Percentiles rank a stretch among this genome's conserved stretches.
Evolutionary conservation across 2,888 invertebrate genomes (phyloP).

Genomic region (Cacoxenus indagator): DNA sequence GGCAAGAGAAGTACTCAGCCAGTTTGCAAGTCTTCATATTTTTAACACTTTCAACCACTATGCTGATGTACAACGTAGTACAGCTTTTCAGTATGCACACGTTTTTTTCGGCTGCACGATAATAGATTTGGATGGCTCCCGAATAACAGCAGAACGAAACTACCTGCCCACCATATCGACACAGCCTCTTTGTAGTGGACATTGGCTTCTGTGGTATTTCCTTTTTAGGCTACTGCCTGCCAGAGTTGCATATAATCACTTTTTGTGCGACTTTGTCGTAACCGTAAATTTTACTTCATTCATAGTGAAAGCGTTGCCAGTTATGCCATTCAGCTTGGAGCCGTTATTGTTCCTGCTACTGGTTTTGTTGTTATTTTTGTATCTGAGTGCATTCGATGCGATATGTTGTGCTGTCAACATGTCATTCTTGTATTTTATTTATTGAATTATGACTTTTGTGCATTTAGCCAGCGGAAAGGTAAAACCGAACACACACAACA

Average conservation of each 20-base stretch:
- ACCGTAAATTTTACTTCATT: constrained; percentile 59
- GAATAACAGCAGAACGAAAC: constrained; percentile 20
- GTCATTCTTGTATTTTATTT: constrained; percentile 65
- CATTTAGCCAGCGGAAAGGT: constrained; percentile 9
- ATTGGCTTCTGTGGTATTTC: not conserved
- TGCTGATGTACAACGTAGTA: too few species aligned
- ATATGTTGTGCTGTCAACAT: constrained; percentile 62
- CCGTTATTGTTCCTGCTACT: not conserved
- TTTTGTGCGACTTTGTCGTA: constrained; percentile 35
- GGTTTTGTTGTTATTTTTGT: constrained; percentile 36
- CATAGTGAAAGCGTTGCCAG: constrained; percentile 33
- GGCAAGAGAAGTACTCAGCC: too few species aligned
- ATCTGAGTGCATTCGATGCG: constrained; percentile 59
- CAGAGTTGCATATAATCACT: constrained; percentile 50
- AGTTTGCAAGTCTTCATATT: too few species aligned
- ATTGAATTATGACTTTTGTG: constrained; percentile 60
- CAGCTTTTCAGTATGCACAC: constrained; percentile 39
- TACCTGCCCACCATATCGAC: not conserved
- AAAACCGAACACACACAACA: not conserved
- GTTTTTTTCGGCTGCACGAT: constrained; percentile 34
- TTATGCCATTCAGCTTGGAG: constrained; percentile 7
- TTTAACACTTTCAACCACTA: constrained; percentile 33
- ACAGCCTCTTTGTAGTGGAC: not conserved
- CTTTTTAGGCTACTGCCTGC: constrained; percentile 32
- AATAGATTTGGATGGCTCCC: constrained; percentile 50